Conservation (phyloP, 2,113 vertebrate species). For the Myxocyprinus asiaticus region DNA sequence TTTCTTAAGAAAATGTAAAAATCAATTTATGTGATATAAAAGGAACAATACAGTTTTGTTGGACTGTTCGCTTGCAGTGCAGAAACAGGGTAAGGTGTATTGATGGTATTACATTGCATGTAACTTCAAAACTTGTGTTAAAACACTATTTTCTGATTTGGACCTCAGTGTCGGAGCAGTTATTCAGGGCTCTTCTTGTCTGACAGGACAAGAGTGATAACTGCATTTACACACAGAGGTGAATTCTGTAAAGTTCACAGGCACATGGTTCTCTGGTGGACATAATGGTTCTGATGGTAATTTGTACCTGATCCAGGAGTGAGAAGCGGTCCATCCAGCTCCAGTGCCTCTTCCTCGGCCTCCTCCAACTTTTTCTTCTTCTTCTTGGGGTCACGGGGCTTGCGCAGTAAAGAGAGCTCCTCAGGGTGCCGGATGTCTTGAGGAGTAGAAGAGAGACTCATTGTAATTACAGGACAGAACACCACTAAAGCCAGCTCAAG, state of each 20-base stretch:
- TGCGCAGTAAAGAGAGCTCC: slow-evolving; percentile 94
- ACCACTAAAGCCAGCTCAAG: neutral
- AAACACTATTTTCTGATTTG: no score
- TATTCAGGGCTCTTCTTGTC: neutral
- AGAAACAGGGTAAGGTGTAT: no score
- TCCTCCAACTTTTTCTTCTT: slow-evolving; percentile 99
- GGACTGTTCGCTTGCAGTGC: no score
- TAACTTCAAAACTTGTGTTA: no score
- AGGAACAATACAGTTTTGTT: no score
- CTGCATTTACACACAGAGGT: neutral
- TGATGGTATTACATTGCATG: no score
- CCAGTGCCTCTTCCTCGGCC: slow-evolving; percentile 86
- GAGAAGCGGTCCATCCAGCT: slow-evolving; percentile 91
- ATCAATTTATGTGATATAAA: no score
- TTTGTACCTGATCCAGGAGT: slow-evolving; percentile 91
- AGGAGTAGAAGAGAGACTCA: slow-evolving; percentile 14
- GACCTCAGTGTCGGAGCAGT: no score
- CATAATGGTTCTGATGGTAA: neutral
- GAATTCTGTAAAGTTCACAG: no score
- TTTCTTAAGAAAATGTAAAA: no score
- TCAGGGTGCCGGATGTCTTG: slow-evolving; percentile 97
- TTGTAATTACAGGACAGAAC: neutral
- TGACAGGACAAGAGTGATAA: neutral
- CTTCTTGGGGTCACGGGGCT: slow-evolving; percentile 96
- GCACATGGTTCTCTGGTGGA: no score